These are phyloP conservation scores for Daboia siamensis DNA, from an alignment of 2,113 vertebrate genomes.

Conservation along the genomic window DNA sequence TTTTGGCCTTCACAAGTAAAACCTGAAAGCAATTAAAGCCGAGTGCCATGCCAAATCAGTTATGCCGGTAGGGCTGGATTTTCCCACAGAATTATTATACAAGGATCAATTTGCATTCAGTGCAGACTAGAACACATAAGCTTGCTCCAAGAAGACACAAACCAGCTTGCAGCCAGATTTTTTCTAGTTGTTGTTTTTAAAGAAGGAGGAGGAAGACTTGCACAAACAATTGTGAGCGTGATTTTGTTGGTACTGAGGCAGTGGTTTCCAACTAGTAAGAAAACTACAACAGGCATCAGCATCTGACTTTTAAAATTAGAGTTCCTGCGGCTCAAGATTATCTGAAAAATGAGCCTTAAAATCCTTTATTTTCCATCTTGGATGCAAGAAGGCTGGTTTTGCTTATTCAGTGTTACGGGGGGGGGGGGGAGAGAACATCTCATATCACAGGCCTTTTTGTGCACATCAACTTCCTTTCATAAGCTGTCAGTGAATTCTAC, in stretches of 20 bases:
- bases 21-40: constrained; percentile 71
- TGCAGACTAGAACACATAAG: constrained; percentile 43
- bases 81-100: constrained; percentile 72
- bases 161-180: constrained; percentile 37
- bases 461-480: background rate
- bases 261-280: constrained; percentile 33
- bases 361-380: background rate
- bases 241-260: constrained; percentile 21
- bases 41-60: constrained; percentile 69
- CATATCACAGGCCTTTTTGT: background rate
- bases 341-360: background rate
- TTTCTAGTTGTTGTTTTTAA: background rate
- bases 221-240: constrained; percentile 9
- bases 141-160: constrained; percentile 37
- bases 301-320: background rate
- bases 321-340: background rate
- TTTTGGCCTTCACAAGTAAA: constrained; percentile 63
- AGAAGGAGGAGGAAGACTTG: constrained; percentile 34
- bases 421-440: background rate
- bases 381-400: background rate
- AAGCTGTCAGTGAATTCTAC: background rate
- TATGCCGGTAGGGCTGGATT: constrained; percentile 68
- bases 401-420: background rate
- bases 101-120: constrained; percentile 54
- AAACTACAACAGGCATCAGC: constrained; percentile 17